Conservation (phyloP, 1,140 invertebrate genomes). For the Ooceraea biroi region DNA sequence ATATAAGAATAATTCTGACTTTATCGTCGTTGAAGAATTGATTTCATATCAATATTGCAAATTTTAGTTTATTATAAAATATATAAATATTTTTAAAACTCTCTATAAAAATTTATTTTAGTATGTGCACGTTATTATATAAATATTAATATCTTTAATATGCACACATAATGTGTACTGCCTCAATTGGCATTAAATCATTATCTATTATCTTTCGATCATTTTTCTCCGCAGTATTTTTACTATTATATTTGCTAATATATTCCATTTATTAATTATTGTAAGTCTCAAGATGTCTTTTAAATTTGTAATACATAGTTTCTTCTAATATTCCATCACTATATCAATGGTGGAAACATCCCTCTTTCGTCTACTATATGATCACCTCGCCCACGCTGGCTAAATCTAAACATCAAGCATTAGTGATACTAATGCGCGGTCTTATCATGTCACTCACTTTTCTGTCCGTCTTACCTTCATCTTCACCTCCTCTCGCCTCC, state of each 20-base stretch:
- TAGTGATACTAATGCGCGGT: constrained; percentile 68
- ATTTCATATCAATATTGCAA: no score
- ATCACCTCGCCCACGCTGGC: constrained; percentile 57
- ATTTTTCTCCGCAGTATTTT: neutral
- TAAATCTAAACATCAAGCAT: constrained; percentile 62
- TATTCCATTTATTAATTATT: neutral
- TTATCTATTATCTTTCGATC: neutral
- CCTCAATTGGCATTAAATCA: neutral
- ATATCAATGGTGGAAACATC: constrained; percentile 4
- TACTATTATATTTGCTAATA: neutral
- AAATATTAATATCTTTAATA: no score
- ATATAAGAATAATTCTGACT: no score
- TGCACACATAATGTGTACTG: no score
- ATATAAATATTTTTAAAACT: no score
- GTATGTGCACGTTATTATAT: no score
- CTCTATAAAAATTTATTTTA: no score
- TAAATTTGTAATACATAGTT: neutral
- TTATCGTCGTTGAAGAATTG: no score
- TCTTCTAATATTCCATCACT: constrained; percentile 6
- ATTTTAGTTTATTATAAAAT: no score
- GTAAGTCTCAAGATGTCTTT: neutral
- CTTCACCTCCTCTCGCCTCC: neutral
- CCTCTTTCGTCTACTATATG: constrained; percentile 37
- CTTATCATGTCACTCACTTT: constrained; percentile 61
- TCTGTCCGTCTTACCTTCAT: constrained; percentile 49